phyloP scores from a whole-genome alignment of 2,797 vertebrate species.

The Sebastes jordani region DNA sequence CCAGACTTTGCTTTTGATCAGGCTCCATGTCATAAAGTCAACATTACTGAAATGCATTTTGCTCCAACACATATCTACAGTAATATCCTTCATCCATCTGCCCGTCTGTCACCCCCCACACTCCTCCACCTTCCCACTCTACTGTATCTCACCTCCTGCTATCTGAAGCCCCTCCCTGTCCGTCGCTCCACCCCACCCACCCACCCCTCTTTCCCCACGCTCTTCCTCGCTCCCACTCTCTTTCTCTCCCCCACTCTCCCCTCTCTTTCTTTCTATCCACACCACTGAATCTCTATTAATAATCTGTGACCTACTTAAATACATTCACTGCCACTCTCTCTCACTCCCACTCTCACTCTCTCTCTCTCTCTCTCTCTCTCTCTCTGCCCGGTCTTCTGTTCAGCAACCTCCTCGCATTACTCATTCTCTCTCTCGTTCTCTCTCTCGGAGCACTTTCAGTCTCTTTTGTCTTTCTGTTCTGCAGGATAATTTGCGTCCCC shows the following conservation, averaged over 20 bases:
- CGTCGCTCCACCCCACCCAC: conserved; percentile 27
- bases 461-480: conserved; percentile 77
- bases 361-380: conserved; percentile 22
- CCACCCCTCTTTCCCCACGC: conserved; percentile 51
- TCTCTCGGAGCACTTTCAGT: conserved; percentile 61
- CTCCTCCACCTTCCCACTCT: conserved; percentile 63
- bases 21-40: conserved; percentile 60
- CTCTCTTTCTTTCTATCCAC: conserved; percentile 81
- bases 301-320: conserved; percentile 89
- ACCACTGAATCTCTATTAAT: conserved; percentile 87
- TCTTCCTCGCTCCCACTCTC: conserved; percentile 36
- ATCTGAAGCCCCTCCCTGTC: conserved; percentile 38
- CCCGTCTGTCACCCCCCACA: conserved; percentile 58
- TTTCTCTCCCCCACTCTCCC: conserved; percentile 55
- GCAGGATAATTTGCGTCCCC: conserved; percentile 66
- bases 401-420: conserved; percentile 68
- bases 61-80: conserved; percentile 47
- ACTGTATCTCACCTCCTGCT: conserved; percentile 62
- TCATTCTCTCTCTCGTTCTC: conserved; percentile 63
- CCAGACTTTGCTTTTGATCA: conserved; percentile 50
- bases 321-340: conserved; percentile 81
- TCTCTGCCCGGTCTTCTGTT: conserved; percentile 65
- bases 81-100: conserved; percentile 77
- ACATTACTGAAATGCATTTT: conserved; percentile 66
- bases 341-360: conserved; percentile 39